These are phyloP conservation scores for Brachymystax lenok DNA, from an alignment of 2,797 vertebrate species.

Conservation along the genomic window DNA sequence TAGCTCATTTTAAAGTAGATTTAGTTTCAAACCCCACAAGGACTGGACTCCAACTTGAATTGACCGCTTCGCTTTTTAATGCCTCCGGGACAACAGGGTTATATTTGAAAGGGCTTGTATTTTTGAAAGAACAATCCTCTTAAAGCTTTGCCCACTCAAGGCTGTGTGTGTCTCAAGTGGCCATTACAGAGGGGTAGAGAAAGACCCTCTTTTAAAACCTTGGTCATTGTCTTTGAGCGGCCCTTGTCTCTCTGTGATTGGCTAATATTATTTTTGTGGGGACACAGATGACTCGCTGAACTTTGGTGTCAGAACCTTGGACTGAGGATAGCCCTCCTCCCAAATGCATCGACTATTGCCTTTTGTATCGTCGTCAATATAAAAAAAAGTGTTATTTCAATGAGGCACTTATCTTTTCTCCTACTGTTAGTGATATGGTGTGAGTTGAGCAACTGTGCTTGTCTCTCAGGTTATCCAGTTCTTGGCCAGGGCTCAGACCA, in stretches of 20 bases:
- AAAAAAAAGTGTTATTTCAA: too few species aligned
- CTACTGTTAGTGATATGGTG: neutral
- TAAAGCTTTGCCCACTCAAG: neutral
- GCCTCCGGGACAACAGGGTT: neutral
- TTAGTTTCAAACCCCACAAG: neutral
- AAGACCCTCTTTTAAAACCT: too few species aligned
- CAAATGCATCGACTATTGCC: neutral
- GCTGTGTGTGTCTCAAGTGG: too few species aligned
- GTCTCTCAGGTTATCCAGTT: slow-evolving; percentile 24
- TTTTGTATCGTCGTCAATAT: neutral
- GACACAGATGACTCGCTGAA: slow-evolving; percentile 81
- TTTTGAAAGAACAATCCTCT: slow-evolving; percentile 2
- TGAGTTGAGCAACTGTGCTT: neutral
- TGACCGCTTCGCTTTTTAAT: neutral
- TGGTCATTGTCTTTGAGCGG: too few species aligned
- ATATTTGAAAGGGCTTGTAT: neutral
- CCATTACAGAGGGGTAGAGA: too few species aligned
- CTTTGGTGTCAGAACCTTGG: slow-evolving; percentile 92
- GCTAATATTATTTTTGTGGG: neutral
- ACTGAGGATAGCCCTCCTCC: slow-evolving; percentile 76
- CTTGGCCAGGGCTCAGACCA: slow-evolving; percentile 45
- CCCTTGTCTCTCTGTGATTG: neutral
- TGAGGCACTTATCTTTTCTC: too few species aligned
- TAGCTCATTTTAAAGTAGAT: neutral
- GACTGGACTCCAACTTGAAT: neutral